Conservation (phyloP, 1,140 invertebrate genomes). For the Prorops nasuta region DNA sequence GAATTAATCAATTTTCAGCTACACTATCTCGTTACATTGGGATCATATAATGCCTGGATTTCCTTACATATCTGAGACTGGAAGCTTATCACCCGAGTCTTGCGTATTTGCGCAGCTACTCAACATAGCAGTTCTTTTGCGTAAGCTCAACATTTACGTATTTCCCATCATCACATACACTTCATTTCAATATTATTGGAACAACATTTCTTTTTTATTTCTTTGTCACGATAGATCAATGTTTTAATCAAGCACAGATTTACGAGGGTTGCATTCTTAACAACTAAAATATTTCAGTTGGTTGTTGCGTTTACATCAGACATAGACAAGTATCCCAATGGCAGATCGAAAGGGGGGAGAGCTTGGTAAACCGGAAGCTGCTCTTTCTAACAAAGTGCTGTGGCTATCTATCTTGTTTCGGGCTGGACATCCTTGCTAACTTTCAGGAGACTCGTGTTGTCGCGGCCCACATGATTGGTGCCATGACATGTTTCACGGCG, state of each 20-base stretch:
- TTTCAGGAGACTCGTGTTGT: conserved; percentile 37
- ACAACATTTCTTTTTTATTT: no score
- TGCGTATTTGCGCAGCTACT: conserved; percentile 62
- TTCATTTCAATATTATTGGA: no score
- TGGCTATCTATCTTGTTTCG: conserved; percentile 34
- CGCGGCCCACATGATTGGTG: conserved; percentile 38
- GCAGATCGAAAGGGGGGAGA: conserved; percentile 30
- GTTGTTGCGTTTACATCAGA: conserved; percentile 37
- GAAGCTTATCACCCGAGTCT: conserved; percentile 61
- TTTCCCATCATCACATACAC: no score
- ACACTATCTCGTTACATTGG: conserved; percentile 55
- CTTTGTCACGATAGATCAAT: no score
- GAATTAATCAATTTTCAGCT: conserved; percentile 47
- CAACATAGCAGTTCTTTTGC: conserved; percentile 56
- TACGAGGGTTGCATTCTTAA: no score
- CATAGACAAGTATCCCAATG: conserved; percentile 39
- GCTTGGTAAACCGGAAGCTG: conserved; percentile 20
- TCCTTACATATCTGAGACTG: conserved; percentile 66
- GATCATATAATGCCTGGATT: conserved; percentile 59
- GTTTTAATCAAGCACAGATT: no score
- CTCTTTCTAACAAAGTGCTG: conserved; percentile 22
- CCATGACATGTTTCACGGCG: conserved; percentile 36
- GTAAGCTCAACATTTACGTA: conserved; percentile 49
- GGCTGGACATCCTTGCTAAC: conserved; percentile 38
- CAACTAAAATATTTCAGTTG: conserved; percentile 22